Evolutionary conservation across 2,113 vertebrate genomes (phyloP).

Genomic region (Lonchura striata): DNA sequence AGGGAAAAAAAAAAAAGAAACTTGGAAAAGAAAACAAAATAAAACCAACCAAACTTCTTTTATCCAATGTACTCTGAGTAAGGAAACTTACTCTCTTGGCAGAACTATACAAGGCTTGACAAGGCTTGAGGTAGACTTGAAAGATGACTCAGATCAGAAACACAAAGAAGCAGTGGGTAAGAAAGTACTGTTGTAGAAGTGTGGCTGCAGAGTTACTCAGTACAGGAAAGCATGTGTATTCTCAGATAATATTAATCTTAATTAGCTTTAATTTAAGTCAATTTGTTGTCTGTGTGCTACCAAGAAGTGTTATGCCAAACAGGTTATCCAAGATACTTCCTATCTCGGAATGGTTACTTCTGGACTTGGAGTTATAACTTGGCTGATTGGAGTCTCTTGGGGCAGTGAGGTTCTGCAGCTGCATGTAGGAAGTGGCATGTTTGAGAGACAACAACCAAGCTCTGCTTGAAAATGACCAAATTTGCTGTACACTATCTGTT

Average conservation of each 20-base stretch:
- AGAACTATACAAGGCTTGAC: not conserved
- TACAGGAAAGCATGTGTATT: not conserved
- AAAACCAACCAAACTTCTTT: not conserved
- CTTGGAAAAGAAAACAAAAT: not conserved
- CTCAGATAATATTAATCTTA: not conserved
- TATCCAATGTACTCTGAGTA: not conserved
- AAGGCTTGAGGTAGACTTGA: not conserved
- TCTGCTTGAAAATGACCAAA: not conserved
- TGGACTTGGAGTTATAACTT: not conserved
- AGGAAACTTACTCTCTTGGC: not conserved
- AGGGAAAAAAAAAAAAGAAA: not conserved
- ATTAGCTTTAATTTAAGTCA: not conserved
- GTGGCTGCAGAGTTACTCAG: not conserved
- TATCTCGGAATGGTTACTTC: not conserved
- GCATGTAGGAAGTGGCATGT: accelerated
- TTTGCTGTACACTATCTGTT: not conserved
- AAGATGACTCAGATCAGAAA: conserved; percentile 5
- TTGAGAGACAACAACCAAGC: not conserved
- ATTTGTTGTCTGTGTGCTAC: not conserved
- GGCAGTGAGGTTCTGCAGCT: not conserved
- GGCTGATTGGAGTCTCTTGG: not conserved
- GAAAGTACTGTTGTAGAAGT: not conserved
- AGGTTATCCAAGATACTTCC: not conserved
- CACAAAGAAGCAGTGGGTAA: not conserved
- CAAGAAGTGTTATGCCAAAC: not conserved